These are phyloP conservation scores for Drosophila fulvimacula DNA, from an alignment of 2,888 invertebrate genomes.

Conservation along the genomic window DNA sequence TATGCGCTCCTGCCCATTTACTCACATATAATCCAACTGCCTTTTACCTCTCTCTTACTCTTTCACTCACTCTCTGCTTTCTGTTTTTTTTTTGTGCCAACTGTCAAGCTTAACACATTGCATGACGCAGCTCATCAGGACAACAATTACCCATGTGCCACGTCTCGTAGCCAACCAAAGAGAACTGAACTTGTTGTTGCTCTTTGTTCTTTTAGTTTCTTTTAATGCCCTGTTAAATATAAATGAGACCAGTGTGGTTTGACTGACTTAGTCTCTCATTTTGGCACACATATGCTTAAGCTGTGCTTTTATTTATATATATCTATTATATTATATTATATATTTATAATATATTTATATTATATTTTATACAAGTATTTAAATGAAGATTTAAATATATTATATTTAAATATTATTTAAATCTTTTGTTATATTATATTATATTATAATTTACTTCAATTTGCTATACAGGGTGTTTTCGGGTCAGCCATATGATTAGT, in stretches of 20 bases:
- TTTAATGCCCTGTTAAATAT: not conserved
- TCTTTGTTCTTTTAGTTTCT: conserved; percentile 7
- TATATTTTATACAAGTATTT: too few species aligned
- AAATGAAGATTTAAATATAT: too few species aligned
- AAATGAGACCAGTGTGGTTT: not conserved
- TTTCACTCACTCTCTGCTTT: not conserved
- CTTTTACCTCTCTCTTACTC: not conserved
- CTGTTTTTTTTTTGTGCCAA: conserved; percentile 6
- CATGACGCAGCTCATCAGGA: conserved; percentile 80
- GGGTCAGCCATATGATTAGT: not conserved
- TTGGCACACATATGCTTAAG: not conserved
- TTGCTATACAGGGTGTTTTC: conserved; percentile 5
- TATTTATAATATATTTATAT: too few species aligned
- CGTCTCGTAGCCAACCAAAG: conserved; percentile 38
- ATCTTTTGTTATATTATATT: too few species aligned
- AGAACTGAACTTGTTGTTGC: conserved; percentile 24
- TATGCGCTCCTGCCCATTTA: not conserved
- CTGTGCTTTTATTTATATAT: too few species aligned
- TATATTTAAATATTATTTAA: not conserved
- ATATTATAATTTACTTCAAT: not conserved
- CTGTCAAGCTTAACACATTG: conserved; percentile 61
- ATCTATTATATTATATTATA: too few species aligned
- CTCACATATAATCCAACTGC: not conserved
- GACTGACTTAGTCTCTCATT: too few species aligned
- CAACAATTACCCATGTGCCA: conserved; percentile 55